These are phyloP conservation scores for Drosophila tani DNA, from an alignment of 1,140 invertebrate genomes.

Conservation along the genomic window DNA sequence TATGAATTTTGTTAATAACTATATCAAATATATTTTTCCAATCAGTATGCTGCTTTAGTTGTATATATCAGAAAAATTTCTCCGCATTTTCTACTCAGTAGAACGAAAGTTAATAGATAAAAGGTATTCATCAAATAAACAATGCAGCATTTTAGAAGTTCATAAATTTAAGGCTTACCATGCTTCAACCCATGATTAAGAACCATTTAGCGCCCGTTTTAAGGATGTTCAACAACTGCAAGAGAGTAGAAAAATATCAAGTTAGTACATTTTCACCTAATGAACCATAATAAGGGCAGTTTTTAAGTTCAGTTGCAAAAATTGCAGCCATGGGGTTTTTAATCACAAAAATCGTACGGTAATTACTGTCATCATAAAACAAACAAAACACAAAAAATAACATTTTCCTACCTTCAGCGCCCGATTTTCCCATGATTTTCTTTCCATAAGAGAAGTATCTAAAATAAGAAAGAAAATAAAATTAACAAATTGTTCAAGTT, in stretches of 20 bases:
- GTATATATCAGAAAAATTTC: slow-evolving; percentile 49
- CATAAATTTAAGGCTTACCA: slow-evolving; percentile 23
- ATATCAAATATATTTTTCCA: neutral
- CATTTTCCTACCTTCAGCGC: slow-evolving; percentile 24
- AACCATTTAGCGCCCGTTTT: neutral
- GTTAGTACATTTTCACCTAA: neutral
- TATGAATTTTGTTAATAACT: neutral
- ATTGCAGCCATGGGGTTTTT: slow-evolving; percentile 71
- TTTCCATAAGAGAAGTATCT: neutral
- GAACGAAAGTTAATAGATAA: slow-evolving; percentile 80
- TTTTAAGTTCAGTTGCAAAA: slow-evolving; percentile 65
- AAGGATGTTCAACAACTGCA: neutral
- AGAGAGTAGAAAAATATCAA: neutral
- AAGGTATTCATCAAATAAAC: slow-evolving; percentile 69
- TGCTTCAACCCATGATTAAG: neutral
- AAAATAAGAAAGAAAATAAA: slow-evolving; percentile 13
- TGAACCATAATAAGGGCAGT: neutral
- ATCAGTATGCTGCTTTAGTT: neutral
- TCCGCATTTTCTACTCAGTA: slow-evolving; percentile 77
- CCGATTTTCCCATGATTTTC: fast-evolving
- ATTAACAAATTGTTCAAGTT: neutral
- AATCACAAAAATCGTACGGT: slow-evolving; percentile 76
- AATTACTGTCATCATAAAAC: slow-evolving; percentile 69
- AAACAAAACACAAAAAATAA: neutral
- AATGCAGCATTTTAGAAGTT: neutral